Evolutionary conservation across 2,888 invertebrate species (phyloP).

Genomic region (Drosophila acutilabella): DNA sequence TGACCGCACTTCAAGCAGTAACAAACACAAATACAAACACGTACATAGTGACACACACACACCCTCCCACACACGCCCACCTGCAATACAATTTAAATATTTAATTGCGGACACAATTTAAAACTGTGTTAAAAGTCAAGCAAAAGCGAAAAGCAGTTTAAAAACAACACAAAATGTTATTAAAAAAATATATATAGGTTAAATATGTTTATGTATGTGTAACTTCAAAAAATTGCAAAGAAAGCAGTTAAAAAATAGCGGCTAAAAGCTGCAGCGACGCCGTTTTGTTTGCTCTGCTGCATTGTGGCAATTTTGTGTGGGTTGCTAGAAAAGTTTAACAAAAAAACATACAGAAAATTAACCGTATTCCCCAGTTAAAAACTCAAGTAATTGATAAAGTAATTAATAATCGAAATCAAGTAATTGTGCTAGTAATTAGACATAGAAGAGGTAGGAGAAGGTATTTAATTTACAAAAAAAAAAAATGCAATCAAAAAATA

Average conservation of each 20-base stretch:
- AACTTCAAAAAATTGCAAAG: neutral
- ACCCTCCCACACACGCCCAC: neutral
- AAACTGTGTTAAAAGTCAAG: slow-evolving; percentile 43
- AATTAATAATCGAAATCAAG: too few species aligned
- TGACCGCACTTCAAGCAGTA: slow-evolving; percentile 69
- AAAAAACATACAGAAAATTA: too few species aligned
- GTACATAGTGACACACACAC: slow-evolving; percentile 3
- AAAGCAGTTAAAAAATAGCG: slow-evolving; percentile 20
- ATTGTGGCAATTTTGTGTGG: slow-evolving; percentile 2
- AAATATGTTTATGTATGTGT: neutral
- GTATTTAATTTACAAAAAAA: too few species aligned
- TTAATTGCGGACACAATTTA: slow-evolving; percentile 62
- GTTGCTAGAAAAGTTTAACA: slow-evolving; percentile 1
- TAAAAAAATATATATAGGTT: slow-evolving; percentile 18
- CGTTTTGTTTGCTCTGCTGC: slow-evolving; percentile 39
- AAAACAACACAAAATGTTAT: slow-evolving; percentile 43
- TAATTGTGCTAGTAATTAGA: too few species aligned
- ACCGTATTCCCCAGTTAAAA: neutral
- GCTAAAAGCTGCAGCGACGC: slow-evolving; percentile 39
- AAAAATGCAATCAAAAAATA: too few species aligned
- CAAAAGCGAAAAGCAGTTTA: slow-evolving; percentile 40
- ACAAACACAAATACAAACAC: slow-evolving; percentile 20
- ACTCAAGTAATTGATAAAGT: neutral
- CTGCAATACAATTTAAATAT: slow-evolving; percentile 74
- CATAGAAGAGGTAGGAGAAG: too few species aligned